Percentiles rank a stretch among this genome's conserved stretches.
phyloP scores from a whole-genome alignment of 2,888 invertebrate species.

The Junonia oenone region DNA sequence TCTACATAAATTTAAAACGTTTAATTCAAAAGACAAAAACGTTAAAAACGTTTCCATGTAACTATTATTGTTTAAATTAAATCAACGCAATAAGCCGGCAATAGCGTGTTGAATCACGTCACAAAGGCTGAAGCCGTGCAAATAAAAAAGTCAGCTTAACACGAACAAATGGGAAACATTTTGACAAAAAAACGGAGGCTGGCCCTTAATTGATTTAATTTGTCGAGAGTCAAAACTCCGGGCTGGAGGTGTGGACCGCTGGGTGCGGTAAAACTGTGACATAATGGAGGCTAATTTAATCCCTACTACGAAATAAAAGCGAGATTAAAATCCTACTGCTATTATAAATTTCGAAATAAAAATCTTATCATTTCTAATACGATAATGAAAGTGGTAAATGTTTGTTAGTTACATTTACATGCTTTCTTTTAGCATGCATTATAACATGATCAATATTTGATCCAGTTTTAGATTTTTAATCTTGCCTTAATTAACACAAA shows the following conservation, averaged over 20 bases:
- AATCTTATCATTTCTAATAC: too few relatives aligned
- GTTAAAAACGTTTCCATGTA: conserved; percentile 26
- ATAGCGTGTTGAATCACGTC: conserved; percentile 28
- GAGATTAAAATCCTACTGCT: too few relatives aligned
- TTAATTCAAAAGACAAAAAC: neutral
- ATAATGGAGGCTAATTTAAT: too few relatives aligned
- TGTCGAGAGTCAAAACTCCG: conserved; percentile 64
- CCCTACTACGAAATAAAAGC: too few relatives aligned
- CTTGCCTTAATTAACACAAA: too few relatives aligned
- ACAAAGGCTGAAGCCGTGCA: conserved; percentile 32
- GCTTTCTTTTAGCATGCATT: too few relatives aligned
- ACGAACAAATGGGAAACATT: conserved; percentile 63
- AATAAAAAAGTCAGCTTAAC: conserved; percentile 57
- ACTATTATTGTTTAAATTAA: conserved; percentile 24
- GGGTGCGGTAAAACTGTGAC: conserved; percentile 15
- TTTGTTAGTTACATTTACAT: too few relatives aligned
- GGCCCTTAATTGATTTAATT: conserved; percentile 74
- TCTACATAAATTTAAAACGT: neutral
- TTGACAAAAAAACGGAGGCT: conserved; percentile 53
- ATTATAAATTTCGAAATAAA: too few relatives aligned
- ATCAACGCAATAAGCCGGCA: conserved; percentile 28
- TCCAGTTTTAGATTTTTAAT: too few relatives aligned
- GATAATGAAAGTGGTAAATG: too few relatives aligned
- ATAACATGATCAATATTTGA: too few relatives aligned
- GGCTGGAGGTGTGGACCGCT: conserved; percentile 37